These are phyloP conservation scores for Micrasema minimum DNA, from an alignment of 1,140 invertebrate genomes.

Conservation along the genomic window DNA sequence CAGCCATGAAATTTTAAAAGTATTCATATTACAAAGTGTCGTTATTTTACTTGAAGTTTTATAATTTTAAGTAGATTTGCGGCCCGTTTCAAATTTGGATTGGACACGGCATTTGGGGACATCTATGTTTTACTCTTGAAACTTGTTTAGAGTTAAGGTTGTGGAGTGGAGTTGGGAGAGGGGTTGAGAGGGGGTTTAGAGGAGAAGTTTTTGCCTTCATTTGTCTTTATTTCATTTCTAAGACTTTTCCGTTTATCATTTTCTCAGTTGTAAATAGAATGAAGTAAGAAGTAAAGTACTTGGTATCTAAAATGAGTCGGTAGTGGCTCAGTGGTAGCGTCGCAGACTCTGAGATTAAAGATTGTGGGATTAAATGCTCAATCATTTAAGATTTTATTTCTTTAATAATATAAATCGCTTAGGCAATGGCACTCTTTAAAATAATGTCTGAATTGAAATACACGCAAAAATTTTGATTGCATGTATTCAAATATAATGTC, in stretches of 20 bases:
- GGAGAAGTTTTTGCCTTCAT: conserved; percentile 22
- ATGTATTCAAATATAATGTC: too few species aligned
- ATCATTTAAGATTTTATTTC: too few species aligned
- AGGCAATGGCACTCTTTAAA: too few species aligned
- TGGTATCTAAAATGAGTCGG: too few species aligned
- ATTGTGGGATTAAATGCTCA: too few species aligned
- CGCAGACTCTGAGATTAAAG: too few species aligned
- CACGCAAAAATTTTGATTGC: too few species aligned
- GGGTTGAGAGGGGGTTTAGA: too few species aligned
- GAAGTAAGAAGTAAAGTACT: too few species aligned
- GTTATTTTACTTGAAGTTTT: not conserved
- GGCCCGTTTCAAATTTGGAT: conserved; percentile 21
- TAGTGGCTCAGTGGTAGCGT: too few species aligned
- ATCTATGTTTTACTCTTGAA: conserved; percentile 32
- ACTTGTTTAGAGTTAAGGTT: conserved; percentile 21
- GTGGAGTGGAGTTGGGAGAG: not conserved
- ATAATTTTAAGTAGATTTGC: not conserved
- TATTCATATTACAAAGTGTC: not conserved
- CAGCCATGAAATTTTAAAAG: not conserved
- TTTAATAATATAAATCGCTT: too few species aligned
- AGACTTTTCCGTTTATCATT: conserved; percentile 30
- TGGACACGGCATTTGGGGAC: conserved; percentile 20
- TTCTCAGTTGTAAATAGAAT: conserved; percentile 1
- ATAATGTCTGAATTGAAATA: too few species aligned
- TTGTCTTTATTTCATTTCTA: conserved; percentile 30